Percentiles rank a stretch among this genome's conserved stretches.
Evolutionary conservation across 1,140 invertebrate genomes (phyloP).

Genomic region (Alviniconcha marisindica): DNA sequence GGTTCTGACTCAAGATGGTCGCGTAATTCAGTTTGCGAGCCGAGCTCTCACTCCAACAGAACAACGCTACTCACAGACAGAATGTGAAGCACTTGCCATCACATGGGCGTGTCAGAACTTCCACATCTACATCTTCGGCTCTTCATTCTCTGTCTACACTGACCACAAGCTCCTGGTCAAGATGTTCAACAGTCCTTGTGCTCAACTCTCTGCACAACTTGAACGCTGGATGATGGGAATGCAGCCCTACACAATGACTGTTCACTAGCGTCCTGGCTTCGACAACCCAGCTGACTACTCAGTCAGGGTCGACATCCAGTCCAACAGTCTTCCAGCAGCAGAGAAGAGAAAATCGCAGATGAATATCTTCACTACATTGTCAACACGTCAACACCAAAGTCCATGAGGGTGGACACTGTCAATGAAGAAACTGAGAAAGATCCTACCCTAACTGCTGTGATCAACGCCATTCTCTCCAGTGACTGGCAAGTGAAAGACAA

Average conservation of each 20-base stretch:
- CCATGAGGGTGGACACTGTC: too few relatives aligned
- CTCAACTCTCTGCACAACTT: constrained; percentile 44
- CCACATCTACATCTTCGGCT: constrained; percentile 72
- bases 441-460: too few relatives aligned
- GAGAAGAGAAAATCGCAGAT: constrained; percentile 37
- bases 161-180: constrained; percentile 71
- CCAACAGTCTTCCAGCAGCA: neutral
- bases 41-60: constrained; percentile 53
- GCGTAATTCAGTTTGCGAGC: too few relatives aligned
- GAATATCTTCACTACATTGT: too few relatives aligned
- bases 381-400: too few relatives aligned
- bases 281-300: constrained; percentile 42
- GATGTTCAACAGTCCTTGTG: constrained; percentile 53
- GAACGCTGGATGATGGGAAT: constrained; percentile 53
- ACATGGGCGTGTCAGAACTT: constrained; percentile 75
- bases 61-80: constrained; percentile 73
- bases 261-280: constrained; percentile 46
- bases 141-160: constrained; percentile 67
- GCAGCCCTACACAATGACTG: constrained; percentile 36
- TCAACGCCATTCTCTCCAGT: too few relatives aligned
- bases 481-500: too few relatives aligned
- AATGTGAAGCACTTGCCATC: constrained; percentile 74
- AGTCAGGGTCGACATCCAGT: neutral
- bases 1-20: constrained; percentile 44
- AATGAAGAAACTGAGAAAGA: too few relatives aligned